A percentile compares a stretch with the other conserved stretches of the same genome.
Evolutionary conservation across 2,888 invertebrate genomes (phyloP).

Genomic region (Coleophora deauratella): DNA sequence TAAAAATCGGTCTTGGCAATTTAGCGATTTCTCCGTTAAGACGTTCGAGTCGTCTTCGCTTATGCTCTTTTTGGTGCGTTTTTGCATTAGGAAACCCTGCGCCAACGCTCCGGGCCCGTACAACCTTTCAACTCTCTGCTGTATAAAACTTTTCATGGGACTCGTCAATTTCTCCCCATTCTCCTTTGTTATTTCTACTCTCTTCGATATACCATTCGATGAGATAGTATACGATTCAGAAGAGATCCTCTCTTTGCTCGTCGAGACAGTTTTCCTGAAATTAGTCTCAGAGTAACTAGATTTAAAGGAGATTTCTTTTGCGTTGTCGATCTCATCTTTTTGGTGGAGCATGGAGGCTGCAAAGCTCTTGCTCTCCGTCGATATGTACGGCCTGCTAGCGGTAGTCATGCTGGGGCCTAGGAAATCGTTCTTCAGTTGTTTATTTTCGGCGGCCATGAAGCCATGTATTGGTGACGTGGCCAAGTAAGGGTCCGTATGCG

Average conservation of each 20-base stretch:
- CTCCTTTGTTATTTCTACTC: conserved; percentile 64
- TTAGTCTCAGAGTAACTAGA: conserved; percentile 68
- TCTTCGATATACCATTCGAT: conserved; percentile 60
- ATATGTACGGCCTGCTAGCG: conserved; percentile 52
- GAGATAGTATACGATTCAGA: conserved; percentile 65
- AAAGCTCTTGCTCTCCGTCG: conserved; percentile 56
- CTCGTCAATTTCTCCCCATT: conserved; percentile 61
- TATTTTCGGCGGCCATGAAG: conserved; percentile 66
- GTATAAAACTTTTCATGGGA: conserved; percentile 84
- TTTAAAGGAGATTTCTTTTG: conserved; percentile 57
- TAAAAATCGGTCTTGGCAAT: conserved; percentile 46
- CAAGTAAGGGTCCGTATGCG: conserved; percentile 63
- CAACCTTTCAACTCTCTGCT: conserved; percentile 89
- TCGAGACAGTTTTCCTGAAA: conserved; percentile 52
- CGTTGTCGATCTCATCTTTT: conserved; percentile 59
- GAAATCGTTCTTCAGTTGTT: conserved; percentile 66
- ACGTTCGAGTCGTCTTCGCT: conserved; percentile 57
- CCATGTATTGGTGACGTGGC: conserved; percentile 57
- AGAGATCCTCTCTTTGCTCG: conserved; percentile 26
- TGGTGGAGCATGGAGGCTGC: conserved; percentile 61
- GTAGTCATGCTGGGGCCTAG: conserved; percentile 64
- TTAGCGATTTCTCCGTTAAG: conserved; percentile 54
- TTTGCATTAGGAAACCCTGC: conserved; percentile 86
- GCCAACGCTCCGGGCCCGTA: conserved; percentile 92
- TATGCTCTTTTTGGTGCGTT: conserved; percentile 65